Evolutionary conservation across 2,797 vertebrate species (phyloP).

Genomic region (Ctenosaura bakeri): DNA sequence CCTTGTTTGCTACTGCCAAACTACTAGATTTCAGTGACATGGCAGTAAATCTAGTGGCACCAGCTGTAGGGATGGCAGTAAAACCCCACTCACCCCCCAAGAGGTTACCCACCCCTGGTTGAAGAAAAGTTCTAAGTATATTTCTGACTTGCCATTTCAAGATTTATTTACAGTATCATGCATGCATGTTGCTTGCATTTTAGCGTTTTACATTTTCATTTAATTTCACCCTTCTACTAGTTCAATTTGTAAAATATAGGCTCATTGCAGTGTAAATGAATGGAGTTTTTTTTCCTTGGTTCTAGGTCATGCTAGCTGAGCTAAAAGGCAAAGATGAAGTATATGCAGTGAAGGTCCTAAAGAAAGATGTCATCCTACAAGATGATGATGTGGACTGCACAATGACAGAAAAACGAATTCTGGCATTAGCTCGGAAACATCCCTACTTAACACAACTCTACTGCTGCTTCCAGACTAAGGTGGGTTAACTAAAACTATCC

Average conservation of each 20-base stretch:
- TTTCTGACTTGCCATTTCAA: too few relatives aligned
- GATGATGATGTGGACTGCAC: conserved; percentile 98
- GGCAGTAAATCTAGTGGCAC: too few relatives aligned
- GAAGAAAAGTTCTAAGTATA: too few relatives aligned
- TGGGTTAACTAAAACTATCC: conserved; percentile 64
- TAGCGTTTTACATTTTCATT: background rate
- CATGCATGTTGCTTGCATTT: background rate
- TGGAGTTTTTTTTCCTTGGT: conserved; percentile 19
- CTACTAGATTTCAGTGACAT: too few relatives aligned
- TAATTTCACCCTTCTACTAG: background rate
- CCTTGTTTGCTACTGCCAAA: too few relatives aligned
- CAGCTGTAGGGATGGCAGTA: too few relatives aligned
- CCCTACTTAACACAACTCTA: conserved; percentile 96
- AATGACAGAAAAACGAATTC: conserved; percentile 95
- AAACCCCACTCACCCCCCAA: too few relatives aligned
- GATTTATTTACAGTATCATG: too few relatives aligned
- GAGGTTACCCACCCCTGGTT: too few relatives aligned
- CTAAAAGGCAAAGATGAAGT: conserved; percentile 95
- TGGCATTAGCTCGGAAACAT: conserved; percentile 93
- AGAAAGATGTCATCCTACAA: conserved; percentile 97
- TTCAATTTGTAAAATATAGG: background rate
- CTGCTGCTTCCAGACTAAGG: conserved; percentile 99
- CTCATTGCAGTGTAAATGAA: background rate
- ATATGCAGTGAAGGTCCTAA: conserved; percentile 95
- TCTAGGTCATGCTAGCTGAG: conserved; percentile 96